Evolutionary conservation across 2,797 vertebrate genomes (phyloP).

Genomic region (Gallirallus australis): DNA sequence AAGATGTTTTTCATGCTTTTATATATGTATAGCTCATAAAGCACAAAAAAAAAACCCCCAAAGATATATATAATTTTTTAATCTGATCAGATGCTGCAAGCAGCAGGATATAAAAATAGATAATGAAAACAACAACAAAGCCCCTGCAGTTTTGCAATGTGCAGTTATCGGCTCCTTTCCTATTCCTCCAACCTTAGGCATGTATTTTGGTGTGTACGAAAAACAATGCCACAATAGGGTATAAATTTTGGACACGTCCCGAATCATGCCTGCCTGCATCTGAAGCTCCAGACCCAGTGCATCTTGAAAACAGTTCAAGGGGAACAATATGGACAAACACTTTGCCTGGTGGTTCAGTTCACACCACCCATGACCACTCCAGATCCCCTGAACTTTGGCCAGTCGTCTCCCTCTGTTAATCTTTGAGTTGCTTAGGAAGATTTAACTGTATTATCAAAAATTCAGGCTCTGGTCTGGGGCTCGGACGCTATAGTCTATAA

Average conservation of each 20-base stretch:
- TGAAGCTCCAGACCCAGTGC: background rate
- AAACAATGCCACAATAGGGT: background rate
- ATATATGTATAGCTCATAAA: background rate
- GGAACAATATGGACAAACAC: background rate
- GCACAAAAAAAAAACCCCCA: background rate
- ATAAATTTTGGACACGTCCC: background rate
- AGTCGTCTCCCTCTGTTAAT: background rate
- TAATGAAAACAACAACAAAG: slow-evolving; percentile 60
- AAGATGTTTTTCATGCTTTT: background rate
- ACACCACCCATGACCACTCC: background rate
- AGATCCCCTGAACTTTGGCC: slow-evolving; percentile 16
- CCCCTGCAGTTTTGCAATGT: slow-evolving; percentile 41
- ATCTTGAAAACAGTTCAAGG: background rate
- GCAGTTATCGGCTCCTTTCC: slow-evolving; percentile 4
- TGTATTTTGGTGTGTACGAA: background rate
- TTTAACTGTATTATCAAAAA: slow-evolving; percentile 32
- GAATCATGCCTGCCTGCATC: background rate
- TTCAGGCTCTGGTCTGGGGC: background rate
- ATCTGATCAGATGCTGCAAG: slow-evolving; percentile 45
- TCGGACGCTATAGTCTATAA: background rate
- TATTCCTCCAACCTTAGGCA: background rate
- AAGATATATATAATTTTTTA: background rate
- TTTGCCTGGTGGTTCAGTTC: background rate
- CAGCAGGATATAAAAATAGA: slow-evolving; percentile 45
- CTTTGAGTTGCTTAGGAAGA: slow-evolving; percentile 13